A percentile compares a stretch with the other conserved stretches of the same genome.
Conservation (phyloP, 2,797 vertebrate genomes). For the Danio aesculapii region DNA sequence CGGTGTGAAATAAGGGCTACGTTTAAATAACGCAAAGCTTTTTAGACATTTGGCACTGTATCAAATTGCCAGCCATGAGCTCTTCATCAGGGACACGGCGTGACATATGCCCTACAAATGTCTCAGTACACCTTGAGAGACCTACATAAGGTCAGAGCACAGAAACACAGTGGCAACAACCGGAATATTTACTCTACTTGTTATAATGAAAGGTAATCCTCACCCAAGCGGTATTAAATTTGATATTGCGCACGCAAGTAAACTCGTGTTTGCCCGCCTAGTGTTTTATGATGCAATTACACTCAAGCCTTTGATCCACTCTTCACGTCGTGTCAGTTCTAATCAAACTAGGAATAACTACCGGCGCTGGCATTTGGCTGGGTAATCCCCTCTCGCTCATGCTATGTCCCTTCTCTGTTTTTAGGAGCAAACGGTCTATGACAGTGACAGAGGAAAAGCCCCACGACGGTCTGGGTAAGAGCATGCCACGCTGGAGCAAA, state of each 20-base stretch:
- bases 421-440: slow-evolving; percentile 32
- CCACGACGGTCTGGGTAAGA: slow-evolving; percentile 38
- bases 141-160: slow-evolving; percentile 27
- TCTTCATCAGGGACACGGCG: slow-evolving; percentile 49
- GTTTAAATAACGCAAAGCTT: slow-evolving; percentile 65
- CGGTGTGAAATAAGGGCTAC: slow-evolving; percentile 65
- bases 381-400: slow-evolving; percentile 17
- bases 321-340: slow-evolving; percentile 39
- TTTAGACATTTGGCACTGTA: slow-evolving; percentile 59
- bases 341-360: slow-evolving; percentile 53
- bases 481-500: slow-evolving; percentile 66
- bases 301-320: slow-evolving; percentile 15
- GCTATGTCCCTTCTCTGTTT: slow-evolving; percentile 33
- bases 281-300: slow-evolving; percentile 50
- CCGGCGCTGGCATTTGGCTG: slow-evolving; percentile 32
- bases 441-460: slow-evolving; percentile 42
- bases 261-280: slow-evolving; percentile 47
- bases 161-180: slow-evolving; percentile 22
- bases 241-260: slow-evolving; percentile 28
- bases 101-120: slow-evolving; percentile 31
- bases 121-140: slow-evolving; percentile 24
- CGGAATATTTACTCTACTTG: slow-evolving; percentile 24
- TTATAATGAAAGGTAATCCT: slow-evolving; percentile 37
- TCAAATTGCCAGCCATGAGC: slow-evolving; percentile 58
- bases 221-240: slow-evolving; percentile 30